Conservation (phyloP, 2,888 invertebrate species). For the Oegoconia quadripuncta region DNA sequence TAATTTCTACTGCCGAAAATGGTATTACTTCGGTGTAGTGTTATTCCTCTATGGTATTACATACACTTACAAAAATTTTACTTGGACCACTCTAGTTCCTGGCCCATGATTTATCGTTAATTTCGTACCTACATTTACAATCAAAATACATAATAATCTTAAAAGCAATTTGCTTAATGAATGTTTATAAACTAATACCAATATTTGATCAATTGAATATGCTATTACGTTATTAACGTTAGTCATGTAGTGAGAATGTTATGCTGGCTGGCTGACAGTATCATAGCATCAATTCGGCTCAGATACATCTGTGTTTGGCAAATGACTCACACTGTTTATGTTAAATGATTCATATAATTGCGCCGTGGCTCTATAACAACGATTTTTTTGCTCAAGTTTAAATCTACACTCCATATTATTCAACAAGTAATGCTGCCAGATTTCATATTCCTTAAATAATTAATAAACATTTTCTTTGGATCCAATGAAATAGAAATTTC, state of each 20-base stretch:
- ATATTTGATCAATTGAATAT: conserved; percentile 36
- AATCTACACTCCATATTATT: too few relatives aligned
- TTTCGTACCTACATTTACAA: too few relatives aligned
- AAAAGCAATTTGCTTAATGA: not conserved
- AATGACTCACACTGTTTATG: conserved; percentile 44
- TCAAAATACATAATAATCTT: not conserved
- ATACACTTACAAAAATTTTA: too few relatives aligned
- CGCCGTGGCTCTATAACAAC: conserved; percentile 7
- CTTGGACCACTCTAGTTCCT: too few relatives aligned
- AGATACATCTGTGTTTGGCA: conserved; percentile 53
- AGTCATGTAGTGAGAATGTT: conserved; percentile 39
- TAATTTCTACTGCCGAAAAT: too few relatives aligned
- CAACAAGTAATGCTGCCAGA: too few relatives aligned
- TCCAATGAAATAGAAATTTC: too few relatives aligned
- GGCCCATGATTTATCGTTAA: too few relatives aligned
- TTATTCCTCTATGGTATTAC: too few relatives aligned
- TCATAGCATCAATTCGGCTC: conserved; percentile 27
- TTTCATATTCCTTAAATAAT: too few relatives aligned
- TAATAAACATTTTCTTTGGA: too few relatives aligned
- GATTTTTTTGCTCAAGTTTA: conserved; percentile 4
- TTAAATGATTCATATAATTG: conserved; percentile 44
- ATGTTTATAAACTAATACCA: conserved; percentile 13
- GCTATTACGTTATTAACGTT: conserved; percentile 25
- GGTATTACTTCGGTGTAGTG: too few relatives aligned
- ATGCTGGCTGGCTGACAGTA: conserved; percentile 32